Evolutionary conservation across 2,113 vertebrate species (phyloP).

Genomic region (Salvelinus namaycush): DNA sequence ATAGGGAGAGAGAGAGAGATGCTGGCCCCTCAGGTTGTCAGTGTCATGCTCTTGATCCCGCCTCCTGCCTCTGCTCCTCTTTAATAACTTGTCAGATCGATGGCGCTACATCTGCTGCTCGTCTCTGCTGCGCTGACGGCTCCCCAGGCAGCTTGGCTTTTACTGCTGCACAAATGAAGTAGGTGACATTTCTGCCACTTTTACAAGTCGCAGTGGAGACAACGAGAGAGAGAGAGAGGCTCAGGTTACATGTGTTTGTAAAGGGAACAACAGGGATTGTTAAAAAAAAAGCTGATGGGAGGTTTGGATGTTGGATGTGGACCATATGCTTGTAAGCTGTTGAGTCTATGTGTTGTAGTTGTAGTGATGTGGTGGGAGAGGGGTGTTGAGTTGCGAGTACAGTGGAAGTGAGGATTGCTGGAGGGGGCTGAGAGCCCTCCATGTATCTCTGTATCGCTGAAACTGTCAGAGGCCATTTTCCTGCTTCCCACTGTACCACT

Average conservation of each 20-base stretch:
- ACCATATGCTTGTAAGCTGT: not conserved
- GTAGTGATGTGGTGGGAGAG: conserved; percentile 20
- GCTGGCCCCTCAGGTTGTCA: conserved; percentile 52
- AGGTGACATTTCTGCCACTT: conserved; percentile 59
- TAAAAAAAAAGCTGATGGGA: conserved; percentile 9
- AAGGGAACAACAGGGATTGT: conserved; percentile 33
- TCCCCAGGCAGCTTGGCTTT: conserved; percentile 64
- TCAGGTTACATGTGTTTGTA: conserved; percentile 22
- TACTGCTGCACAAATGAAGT: conserved; percentile 58
- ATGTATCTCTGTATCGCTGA: conserved; percentile 36
- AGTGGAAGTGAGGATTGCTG: no score
- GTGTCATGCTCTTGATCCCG: conserved; percentile 49
- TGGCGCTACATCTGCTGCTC: conserved; percentile 38
- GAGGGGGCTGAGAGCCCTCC: conserved; percentile 18
- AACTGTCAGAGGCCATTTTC: conserved; percentile 68
- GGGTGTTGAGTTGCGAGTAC: not conserved
- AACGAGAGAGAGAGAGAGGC: not conserved
- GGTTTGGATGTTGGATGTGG: not conserved
- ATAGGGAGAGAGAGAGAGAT: conserved; percentile 1
- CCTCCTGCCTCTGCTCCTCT: conserved; percentile 53
- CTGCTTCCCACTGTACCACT: conserved; percentile 52
- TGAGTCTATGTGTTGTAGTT: conserved; percentile 19
- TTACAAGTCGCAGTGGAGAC: conserved; percentile 16
- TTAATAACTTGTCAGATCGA: conserved; percentile 71
- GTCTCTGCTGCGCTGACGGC: conserved; percentile 43